phyloP scores from a whole-genome alignment of 2,797 vertebrate genomes.

The Muscicapa striata region DNA sequence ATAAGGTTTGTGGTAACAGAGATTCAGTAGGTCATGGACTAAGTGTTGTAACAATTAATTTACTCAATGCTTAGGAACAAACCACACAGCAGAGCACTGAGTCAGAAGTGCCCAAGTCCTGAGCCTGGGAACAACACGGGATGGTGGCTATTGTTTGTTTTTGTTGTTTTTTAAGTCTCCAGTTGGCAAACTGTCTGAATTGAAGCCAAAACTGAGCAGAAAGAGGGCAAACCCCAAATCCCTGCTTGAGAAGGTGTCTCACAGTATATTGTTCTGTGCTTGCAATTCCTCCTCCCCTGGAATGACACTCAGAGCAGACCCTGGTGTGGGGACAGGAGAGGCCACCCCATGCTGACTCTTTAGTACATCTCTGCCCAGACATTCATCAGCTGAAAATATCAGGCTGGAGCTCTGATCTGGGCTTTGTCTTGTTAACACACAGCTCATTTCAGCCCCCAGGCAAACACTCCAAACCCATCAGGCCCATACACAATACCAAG shows the following conservation, averaged over 20 bases:
- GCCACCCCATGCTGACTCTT: no score
- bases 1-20: not conserved
- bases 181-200: not conserved
- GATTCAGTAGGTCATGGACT: not conserved
- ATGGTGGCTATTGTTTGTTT: not conserved
- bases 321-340: not conserved
- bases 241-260: not conserved
- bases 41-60: not conserved
- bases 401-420: not conserved
- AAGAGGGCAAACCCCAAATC: not conserved
- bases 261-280: accelerated
- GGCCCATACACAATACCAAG: not conserved
- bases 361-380: not conserved
- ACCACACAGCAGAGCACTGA: not conserved
- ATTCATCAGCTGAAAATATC: not conserved
- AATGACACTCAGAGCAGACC: not conserved
- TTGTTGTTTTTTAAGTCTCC: not conserved
- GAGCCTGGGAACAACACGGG: not conserved
- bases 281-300: not conserved
- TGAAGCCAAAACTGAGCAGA: not conserved
- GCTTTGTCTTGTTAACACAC: not conserved
- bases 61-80: not conserved
- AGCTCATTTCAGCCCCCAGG: not conserved
- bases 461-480: not conserved
- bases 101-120: not conserved